Percentiles rank a stretch among this genome's conserved stretches.
Evolutionary conservation across 2,797 vertebrate species (phyloP).

Genomic region (Microctenopoma stevenorrisi): DNA sequence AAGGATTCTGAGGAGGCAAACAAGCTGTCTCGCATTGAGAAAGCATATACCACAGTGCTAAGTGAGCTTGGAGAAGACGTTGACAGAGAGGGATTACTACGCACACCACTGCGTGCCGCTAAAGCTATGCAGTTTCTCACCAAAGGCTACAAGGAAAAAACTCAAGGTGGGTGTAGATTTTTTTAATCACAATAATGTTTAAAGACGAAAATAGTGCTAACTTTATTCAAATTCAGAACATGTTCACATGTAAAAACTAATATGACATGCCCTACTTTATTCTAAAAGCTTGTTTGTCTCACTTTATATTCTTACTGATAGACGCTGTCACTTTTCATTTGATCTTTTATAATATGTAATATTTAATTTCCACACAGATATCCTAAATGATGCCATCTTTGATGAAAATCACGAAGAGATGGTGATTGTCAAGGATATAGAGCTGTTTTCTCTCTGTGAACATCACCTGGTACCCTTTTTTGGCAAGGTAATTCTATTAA

Average conservation of each 20-base stretch:
- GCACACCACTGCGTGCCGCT: conserved; percentile 52
- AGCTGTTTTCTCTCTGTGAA: conserved; percentile 80
- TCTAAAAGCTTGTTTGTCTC: neutral
- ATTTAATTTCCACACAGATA: conserved; percentile 48
- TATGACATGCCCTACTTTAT: neutral
- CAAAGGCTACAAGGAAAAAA: conserved; percentile 82
- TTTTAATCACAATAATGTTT: neutral
- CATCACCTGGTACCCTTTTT: conserved; percentile 82
- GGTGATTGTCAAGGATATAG: conserved; percentile 80
- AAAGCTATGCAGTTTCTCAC: conserved; percentile 67
- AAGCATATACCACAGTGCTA: conserved; percentile 79
- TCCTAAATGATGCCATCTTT: conserved; percentile 80
- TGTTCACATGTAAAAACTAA: neutral
- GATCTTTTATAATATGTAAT: neutral
- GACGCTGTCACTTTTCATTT: neutral
- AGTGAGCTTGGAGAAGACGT: conserved; percentile 80
- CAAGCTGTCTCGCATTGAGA: conserved; percentile 59
- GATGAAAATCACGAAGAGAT: conserved; percentile 81
- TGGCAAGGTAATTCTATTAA: conserved; percentile 73
- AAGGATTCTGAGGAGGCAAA: conserved; percentile 37
- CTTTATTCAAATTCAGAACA: neutral
- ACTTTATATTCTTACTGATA: neutral
- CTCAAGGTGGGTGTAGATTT: conserved; percentile 64
- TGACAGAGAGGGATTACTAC: conserved; percentile 69
- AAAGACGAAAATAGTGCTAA: neutral